A percentile compares a stretch with the other conserved stretches of the same genome.
phyloP scores from a whole-genome alignment of 2,113 vertebrate species.

The Ciconia maguari region DNA sequence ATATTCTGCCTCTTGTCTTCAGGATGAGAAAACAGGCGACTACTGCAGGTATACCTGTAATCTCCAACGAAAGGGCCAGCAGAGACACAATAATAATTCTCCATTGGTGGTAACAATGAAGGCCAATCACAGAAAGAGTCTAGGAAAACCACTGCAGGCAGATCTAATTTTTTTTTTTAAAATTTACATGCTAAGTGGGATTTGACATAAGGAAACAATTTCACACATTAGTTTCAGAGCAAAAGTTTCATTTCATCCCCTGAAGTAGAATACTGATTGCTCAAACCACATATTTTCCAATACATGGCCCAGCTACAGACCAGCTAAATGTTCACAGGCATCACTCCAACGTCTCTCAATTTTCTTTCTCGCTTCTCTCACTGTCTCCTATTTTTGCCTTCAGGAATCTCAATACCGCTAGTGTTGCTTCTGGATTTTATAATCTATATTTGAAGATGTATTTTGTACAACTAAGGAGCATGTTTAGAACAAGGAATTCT shows the following conservation, averaged over 20 bases:
- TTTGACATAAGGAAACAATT: background rate
- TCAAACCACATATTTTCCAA: background rate
- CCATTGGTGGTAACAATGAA: background rate
- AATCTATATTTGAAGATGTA: background rate
- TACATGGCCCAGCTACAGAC: background rate
- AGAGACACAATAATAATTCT: background rate
- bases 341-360: background rate
- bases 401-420: background rate
- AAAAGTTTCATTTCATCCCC: conserved; percentile 9
- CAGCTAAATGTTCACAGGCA: conserved; percentile 18
- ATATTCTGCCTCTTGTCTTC: background rate
- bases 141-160: background rate
- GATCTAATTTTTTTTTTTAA: background rate
- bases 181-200: background rate
- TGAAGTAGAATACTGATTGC: background rate
- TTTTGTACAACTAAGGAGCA: background rate
- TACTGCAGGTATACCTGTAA: background rate
- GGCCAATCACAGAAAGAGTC: background rate
- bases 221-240: background rate
- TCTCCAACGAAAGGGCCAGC: background rate
- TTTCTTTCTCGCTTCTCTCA: conserved; percentile 17
- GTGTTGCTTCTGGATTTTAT: background rate
- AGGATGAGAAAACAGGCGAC: background rate
- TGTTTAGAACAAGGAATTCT: background rate
- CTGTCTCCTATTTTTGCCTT: conserved; percentile 13